These are phyloP conservation scores for Incurvaria masculella DNA, from an alignment of 2,888 invertebrate species.

Conservation along the genomic window DNA sequence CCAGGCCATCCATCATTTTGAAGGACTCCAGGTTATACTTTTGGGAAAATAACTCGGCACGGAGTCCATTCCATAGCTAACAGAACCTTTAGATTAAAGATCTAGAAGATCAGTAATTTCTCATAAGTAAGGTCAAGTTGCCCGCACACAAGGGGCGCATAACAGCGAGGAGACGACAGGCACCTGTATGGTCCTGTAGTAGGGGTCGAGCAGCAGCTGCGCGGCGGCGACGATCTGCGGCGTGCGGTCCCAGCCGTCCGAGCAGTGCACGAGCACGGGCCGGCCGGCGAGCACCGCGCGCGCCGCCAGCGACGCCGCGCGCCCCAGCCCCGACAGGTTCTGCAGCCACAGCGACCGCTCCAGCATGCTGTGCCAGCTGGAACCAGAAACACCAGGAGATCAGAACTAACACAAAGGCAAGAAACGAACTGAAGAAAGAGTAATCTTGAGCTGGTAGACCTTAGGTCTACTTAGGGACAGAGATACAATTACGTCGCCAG, in stretches of 20 bases:
- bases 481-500: not conserved
- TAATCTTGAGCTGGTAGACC: no score
- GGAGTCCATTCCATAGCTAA: no score
- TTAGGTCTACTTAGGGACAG: conserved; percentile 14
- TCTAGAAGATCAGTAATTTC: no score
- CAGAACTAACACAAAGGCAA: conserved; percentile 6
- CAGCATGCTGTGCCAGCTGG: conserved; percentile 83
- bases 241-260: conserved; percentile 99
- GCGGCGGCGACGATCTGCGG: conserved; percentile 95
- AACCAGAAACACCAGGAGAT: conserved; percentile 16
- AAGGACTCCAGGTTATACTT: no score
- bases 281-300: conserved; percentile 79
- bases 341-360: conserved; percentile 92
- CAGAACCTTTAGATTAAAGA: no score
- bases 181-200: conserved; percentile 91
- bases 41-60: no score
- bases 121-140: no score
- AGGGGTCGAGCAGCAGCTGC: conserved; percentile 89
- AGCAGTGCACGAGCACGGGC: conserved; percentile 95
- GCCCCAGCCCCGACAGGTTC: conserved; percentile 80
- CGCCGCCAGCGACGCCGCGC: conserved; percentile 77
- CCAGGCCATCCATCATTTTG: no score
- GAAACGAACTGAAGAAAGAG: no score
- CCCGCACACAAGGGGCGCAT: no score
- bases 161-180: no score